phyloP scores from a whole-genome alignment of 2,113 vertebrate genomes.

The Chiloscyllium plagiosum region DNA sequence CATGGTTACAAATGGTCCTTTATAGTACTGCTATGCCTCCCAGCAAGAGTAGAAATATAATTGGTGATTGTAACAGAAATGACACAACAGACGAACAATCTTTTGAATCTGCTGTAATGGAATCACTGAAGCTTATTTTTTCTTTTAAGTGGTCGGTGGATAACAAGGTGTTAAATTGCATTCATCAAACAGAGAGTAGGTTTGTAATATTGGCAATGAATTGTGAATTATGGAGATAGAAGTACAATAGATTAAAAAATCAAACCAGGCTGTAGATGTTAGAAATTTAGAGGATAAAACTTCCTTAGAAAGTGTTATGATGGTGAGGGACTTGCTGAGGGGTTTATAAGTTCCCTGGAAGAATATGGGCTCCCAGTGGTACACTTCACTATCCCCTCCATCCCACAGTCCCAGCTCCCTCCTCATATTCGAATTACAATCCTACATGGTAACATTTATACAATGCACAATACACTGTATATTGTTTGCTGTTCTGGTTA shows the following conservation, averaged over 20 bases:
- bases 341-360: background rate
- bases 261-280: background rate
- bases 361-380: background rate
- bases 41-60: background rate
- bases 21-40: background rate
- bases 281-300: background rate
- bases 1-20: background rate
- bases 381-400: no score
- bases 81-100: background rate
- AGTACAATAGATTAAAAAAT: background rate
- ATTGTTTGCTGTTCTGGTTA: background rate
- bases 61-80: background rate
- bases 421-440: background rate
- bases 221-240: background rate
- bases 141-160: background rate
- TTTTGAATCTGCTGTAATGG: background rate
- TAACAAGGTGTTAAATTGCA: background rate
- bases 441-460: background rate
- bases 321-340: background rate
- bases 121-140: background rate
- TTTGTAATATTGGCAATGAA: background rate
- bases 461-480: background rate
- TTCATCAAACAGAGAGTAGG: background rate
- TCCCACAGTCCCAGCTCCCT: no score
- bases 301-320: background rate